Base-by-base conservation (phyloP, 2,888 invertebrate species). In the Megastigmus dorsalis region DNA sequence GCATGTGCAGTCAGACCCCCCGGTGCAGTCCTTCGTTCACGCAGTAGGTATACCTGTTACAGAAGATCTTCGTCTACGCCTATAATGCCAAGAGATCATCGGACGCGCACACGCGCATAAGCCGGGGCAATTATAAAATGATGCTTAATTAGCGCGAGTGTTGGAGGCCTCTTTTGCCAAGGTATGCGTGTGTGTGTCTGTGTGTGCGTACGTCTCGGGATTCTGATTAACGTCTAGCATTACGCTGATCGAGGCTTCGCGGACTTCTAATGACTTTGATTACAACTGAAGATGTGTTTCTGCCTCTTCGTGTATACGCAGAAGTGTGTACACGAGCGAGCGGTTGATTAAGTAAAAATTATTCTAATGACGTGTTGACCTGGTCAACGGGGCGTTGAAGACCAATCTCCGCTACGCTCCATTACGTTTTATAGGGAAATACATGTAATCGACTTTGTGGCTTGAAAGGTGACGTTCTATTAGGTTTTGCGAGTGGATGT, bases 81-180 rank as follows among this genome's bases (percentile, higher is more conserved):
- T n/a, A n/a, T n/a, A n/a, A n/a, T n/a, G n/a, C n/a, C n/a, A n/a
- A n/a, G n/a, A n/a, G n/a, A n/a, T n/a, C n/a, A n/a, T n/a, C 10
- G 15, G 9, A 38, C 13, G 38, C 28, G 18, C 55, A 38, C 13
- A 26, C 28, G 18, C 55, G 55, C 67, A 45, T 55, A 45, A 18
- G 55, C n/a, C n/a, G 33, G 45, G 69, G 41, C 62, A 52, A 69
- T 69, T 69, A 52, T 60, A 69, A 60, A 52, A 54, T 20, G 50
- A 52, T 5, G 60, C 28, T 60, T 50, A 50, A 60, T 69, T 41
- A 60, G 59, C 38, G 38, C 38, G 48, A 57, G 45, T 57, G 57
- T 57, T 15, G 13, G n/a, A 48, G 28, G 48, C n/a, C 38, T 33
- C 9, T 7, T n/a, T n/a, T n/a, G n/a, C n/a, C n/a, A n/a, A n/a